These are phyloP conservation scores for Capitulum mitella DNA, from an alignment of 2,888 invertebrate genomes.

Conservation along the genomic window DNA sequence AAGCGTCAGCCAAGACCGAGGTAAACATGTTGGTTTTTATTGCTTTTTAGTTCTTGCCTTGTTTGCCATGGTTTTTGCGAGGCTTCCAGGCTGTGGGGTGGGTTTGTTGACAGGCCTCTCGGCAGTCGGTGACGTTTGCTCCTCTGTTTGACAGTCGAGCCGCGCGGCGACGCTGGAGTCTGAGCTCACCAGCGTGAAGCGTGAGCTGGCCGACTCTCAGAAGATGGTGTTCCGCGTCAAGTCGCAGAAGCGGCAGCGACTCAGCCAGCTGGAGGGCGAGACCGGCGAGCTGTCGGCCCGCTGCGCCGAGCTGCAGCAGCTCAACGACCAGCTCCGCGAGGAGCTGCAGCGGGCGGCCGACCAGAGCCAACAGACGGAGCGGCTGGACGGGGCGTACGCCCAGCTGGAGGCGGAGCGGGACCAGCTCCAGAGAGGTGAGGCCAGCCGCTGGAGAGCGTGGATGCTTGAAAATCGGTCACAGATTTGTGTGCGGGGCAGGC, in stretches of 20 bases:
- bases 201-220: constrained; percentile 40
- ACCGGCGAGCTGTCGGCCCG: neutral
- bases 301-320: constrained; percentile 11
- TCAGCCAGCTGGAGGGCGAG: constrained; percentile 2
- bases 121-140: too few species aligned
- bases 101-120: too few species aligned
- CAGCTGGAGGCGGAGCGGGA: neutral
- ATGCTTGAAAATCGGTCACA: too few species aligned
- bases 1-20: constrained; percentile 47
- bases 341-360: neutral
- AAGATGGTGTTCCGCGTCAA: constrained; percentile 42
- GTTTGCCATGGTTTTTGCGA: too few species aligned
- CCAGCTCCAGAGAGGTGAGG: neutral
- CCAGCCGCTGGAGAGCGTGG: neutral
- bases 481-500: too few species aligned
- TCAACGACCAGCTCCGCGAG: neutral
- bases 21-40: too few species aligned
- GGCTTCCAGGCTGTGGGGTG: too few species aligned
- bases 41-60: too few species aligned
- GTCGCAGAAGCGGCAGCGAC: constrained; percentile 20
- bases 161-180: constrained; percentile 14
- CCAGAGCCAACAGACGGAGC: too few species aligned
- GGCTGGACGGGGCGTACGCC: neutral
- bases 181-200: constrained; percentile 45
- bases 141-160: neutral